A percentile compares a stretch with the other conserved stretches of the same genome.
Evolutionary conservation across 2,888 invertebrate species (phyloP).

Genomic region (Merodon equestris): DNA sequence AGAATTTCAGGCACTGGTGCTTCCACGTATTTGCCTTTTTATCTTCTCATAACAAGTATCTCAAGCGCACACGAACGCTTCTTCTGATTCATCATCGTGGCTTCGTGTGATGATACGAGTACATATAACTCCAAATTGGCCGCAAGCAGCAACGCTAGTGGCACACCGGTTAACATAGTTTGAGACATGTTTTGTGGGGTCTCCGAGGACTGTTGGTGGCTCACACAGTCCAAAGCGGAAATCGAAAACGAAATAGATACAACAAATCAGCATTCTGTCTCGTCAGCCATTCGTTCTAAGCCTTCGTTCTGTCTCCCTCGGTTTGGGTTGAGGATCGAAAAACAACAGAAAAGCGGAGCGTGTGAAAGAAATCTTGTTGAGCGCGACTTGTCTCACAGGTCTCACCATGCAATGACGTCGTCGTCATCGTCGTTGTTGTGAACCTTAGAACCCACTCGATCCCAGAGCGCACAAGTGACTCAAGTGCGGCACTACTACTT

Average conservation of each 20-base stretch:
- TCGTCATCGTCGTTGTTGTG: constrained; percentile 45
- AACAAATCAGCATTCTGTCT: constrained; percentile 35
- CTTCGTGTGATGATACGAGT: constrained; percentile 29
- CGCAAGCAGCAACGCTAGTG: constrained; percentile 28
- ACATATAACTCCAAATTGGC: too few species aligned
- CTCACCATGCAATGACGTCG: constrained; percentile 37
- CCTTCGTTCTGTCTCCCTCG: background rate
- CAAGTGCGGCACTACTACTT: constrained; percentile 37
- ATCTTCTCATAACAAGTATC: constrained; percentile 25
- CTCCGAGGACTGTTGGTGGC: constrained; percentile 7
- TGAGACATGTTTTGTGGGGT: constrained; percentile 32
- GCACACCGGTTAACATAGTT: constrained; percentile 44
- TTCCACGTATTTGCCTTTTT: too few species aligned
- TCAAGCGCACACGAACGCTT: constrained; percentile 27
- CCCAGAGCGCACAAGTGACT: constrained; percentile 51
- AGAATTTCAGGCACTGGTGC: constrained; percentile 20
- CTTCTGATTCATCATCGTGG: constrained; percentile 2
- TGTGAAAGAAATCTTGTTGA: constrained; percentile 59
- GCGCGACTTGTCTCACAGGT: constrained; percentile 51
- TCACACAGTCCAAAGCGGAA: constrained; percentile 54
- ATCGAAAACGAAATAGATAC: constrained; percentile 45
- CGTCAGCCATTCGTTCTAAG: constrained; percentile 4
- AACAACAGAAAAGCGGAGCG: constrained; percentile 54
- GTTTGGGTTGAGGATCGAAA: constrained; percentile 34
- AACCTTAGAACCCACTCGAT: constrained; percentile 50